A percentile compares a stretch with the other conserved stretches of the same genome.
These are phyloP conservation scores for Stichopus horrens DNA, from an alignment of 53 echinoderm and acorn worm species.

Conservation along the genomic window DNA sequence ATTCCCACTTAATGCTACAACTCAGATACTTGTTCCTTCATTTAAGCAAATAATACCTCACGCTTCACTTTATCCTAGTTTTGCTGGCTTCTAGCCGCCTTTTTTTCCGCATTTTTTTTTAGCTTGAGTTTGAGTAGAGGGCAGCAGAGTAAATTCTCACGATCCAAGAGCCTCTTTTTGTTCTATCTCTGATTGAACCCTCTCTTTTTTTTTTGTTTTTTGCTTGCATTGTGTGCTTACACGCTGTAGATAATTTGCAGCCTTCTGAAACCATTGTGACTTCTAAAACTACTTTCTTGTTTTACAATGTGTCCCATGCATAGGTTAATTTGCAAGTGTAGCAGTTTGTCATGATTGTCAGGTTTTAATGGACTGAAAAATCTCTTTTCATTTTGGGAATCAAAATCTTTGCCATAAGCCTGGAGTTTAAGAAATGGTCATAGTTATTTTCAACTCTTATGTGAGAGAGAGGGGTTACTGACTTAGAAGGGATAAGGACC, in stretches of 20 bases:
- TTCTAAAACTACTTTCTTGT: background rate
- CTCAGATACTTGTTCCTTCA: slow-evolving; percentile 39
- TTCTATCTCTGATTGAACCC: background rate
- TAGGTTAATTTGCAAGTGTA: too few relatives aligned
- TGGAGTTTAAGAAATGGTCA: too few relatives aligned
- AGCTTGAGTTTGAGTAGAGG: slow-evolving; percentile 9
- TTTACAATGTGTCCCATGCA: too few relatives aligned
- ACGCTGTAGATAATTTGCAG: slow-evolving; percentile 1
- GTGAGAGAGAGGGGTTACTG: too few relatives aligned
- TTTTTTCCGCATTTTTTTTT: slow-evolving; percentile 11
- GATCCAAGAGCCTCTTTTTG: background rate
- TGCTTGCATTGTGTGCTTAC: slow-evolving; percentile 39
- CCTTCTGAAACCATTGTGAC: background rate
- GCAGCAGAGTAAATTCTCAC: slow-evolving; percentile 25
- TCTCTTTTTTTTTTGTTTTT: background rate
- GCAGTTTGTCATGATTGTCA: too few relatives aligned
- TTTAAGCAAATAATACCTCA: slow-evolving; percentile 46
- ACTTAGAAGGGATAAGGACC: too few relatives aligned
- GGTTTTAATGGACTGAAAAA: too few relatives aligned
- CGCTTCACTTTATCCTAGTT: slow-evolving; percentile 52
- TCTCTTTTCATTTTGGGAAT: too few relatives aligned
- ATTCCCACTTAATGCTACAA: slow-evolving; percentile 37
- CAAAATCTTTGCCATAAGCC: too few relatives aligned
- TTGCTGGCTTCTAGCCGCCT: slow-evolving; percentile 42
- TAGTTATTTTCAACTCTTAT: too few relatives aligned